phyloP scores from a whole-genome alignment of 2,113 vertebrate species.

The Daboia siamensis region DNA sequence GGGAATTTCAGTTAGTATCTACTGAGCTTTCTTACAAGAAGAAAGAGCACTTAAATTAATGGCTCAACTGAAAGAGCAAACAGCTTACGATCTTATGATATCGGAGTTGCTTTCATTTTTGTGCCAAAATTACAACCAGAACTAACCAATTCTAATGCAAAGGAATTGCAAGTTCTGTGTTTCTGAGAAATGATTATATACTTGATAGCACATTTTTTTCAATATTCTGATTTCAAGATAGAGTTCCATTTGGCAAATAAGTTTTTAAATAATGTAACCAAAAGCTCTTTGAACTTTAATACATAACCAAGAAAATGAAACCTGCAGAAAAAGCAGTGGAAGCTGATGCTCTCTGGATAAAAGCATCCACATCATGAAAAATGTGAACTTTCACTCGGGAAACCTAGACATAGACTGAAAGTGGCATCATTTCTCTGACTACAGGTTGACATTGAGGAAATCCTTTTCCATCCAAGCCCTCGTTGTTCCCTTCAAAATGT shows the following conservation, averaged over 20 bases:
- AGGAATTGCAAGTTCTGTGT: not conserved
- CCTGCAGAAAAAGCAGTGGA: not conserved
- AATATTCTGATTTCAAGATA: not conserved
- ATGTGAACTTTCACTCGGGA: not conserved
- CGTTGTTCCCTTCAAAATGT: not conserved
- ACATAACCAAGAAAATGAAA: not conserved
- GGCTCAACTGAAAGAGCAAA: slow-evolving; percentile 17
- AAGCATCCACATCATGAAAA: not conserved
- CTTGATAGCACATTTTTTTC: not conserved
- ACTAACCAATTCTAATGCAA: not conserved
- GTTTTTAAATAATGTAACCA: not conserved
- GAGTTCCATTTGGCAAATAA: not conserved
- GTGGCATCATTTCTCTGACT: not conserved
- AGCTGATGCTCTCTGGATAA: not conserved
- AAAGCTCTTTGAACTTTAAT: not conserved
- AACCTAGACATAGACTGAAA: not conserved
- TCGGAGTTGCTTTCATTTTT: not conserved
- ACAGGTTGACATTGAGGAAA: not conserved
- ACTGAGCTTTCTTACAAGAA: slow-evolving; percentile 7
- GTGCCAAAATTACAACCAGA: not conserved
- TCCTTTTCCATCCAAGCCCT: not conserved
- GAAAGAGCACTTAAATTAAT: slow-evolving; percentile 12
- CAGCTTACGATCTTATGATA: slow-evolving; percentile 28
- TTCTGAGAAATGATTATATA: not conserved
- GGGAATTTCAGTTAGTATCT: slow-evolving; percentile 23